phyloP scores from a whole-genome alignment of 2,113 vertebrate species.

The Marcusenius ussheri region DNA sequence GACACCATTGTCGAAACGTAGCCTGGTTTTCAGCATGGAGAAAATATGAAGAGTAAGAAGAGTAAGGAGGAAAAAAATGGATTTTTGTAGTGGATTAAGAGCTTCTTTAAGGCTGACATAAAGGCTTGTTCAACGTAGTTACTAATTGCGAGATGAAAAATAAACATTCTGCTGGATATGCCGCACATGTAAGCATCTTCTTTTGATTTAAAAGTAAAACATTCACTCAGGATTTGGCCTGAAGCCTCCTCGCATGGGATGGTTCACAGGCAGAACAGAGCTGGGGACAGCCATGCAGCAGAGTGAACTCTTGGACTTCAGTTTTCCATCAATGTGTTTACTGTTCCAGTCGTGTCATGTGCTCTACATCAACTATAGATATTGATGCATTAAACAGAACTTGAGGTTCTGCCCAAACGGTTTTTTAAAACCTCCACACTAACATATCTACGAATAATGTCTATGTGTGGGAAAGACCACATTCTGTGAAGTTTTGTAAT shows the following conservation, averaged over 20 bases:
- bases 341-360: background rate
- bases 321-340: conserved; percentile 5
- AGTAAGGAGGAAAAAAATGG: background rate
- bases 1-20: background rate
- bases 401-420: background rate
- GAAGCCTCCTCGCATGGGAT: background rate
- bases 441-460: background rate
- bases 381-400: background rate
- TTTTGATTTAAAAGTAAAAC: conserved; percentile 10
- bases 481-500: background rate
- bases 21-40: background rate
- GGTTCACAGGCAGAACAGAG: background rate
- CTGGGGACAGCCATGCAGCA: background rate
- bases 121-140: background rate
- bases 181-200: background rate
- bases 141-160: background rate
- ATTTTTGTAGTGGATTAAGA: background rate
- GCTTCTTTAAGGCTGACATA: background rate
- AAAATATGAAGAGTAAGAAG: background rate
- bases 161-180: background rate
- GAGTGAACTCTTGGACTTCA: conserved; percentile 3
- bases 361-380: background rate
- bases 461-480: background rate
- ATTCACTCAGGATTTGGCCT: background rate
- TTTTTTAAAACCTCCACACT: background rate